Conservation (phyloP, 2,797 vertebrate species). For the Alectoris magna region DNA sequence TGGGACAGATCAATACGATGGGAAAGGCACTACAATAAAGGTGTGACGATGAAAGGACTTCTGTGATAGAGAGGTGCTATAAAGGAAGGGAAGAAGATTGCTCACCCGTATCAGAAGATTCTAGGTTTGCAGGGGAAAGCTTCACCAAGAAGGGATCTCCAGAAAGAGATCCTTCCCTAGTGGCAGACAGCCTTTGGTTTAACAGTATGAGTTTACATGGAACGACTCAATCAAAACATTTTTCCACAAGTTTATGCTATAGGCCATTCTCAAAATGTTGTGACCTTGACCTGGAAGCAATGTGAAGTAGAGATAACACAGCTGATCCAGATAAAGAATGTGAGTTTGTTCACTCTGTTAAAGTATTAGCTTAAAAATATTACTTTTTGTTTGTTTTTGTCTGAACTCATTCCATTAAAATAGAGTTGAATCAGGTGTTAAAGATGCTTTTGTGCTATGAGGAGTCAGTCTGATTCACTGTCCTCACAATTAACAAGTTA, state of each 20-base stretch:
- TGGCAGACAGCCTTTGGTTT: neutral
- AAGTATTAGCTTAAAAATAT: neutral
- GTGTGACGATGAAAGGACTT: too few relatives aligned
- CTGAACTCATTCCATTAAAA: slow-evolving; percentile 8
- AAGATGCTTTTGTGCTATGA: neutral
- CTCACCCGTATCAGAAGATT: too few relatives aligned
- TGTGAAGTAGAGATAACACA: neutral
- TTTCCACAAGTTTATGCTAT: neutral
- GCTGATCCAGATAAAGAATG: neutral
- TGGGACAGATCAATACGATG: too few relatives aligned
- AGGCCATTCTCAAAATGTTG: neutral
- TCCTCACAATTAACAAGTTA: slow-evolving; percentile 17
- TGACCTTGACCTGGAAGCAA: neutral
- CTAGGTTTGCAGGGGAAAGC: too few relatives aligned
- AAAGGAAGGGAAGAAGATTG: too few relatives aligned
- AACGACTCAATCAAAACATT: neutral
- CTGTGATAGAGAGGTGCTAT: too few relatives aligned
- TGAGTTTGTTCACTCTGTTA: neutral
- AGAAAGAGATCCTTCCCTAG: too few relatives aligned
- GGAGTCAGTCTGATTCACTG: neutral
- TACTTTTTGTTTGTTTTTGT: neutral
- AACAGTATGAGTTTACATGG: neutral
- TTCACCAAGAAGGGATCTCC: too few relatives aligned
- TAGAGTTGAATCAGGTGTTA: neutral
- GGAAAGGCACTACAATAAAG: too few relatives aligned